Conservation (phyloP, 2,888 invertebrate species). For the Arrhopalites spinosus region DNA sequence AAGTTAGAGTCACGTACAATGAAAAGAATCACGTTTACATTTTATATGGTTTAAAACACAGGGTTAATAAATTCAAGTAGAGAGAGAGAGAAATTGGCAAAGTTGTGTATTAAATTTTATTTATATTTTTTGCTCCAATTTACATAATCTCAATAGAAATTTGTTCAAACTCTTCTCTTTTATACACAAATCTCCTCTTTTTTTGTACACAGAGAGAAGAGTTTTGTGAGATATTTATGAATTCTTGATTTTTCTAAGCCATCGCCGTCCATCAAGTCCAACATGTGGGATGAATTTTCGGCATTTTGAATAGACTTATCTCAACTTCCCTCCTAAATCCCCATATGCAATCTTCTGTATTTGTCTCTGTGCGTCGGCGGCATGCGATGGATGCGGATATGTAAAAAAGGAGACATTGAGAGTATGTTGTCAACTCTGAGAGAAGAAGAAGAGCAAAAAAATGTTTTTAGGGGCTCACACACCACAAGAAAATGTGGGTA, state of each 20-base stretch:
- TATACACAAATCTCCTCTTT: no score
- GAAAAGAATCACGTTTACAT: no score
- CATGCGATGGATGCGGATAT: constrained; percentile 17
- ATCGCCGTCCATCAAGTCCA: constrained; percentile 14
- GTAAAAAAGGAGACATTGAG: not conserved
- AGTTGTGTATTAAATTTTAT: no score
- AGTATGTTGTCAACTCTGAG: no score
- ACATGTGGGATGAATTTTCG: constrained; percentile 23
- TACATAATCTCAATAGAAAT: no score
- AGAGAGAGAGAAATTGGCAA: no score
- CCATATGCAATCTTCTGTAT: not conserved
- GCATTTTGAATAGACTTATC: not conserved
- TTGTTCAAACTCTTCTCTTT: no score
- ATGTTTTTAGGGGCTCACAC: not conserved
- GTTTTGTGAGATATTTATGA: constrained; percentile 10
- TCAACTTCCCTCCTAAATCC: not conserved
- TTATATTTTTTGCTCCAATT: no score
- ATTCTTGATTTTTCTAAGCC: constrained; percentile 14
- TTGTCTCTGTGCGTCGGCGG: no score
- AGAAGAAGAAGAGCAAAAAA: constrained; percentile 10
- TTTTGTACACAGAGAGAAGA: constrained; percentile 1
- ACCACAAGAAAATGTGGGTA: not conserved
- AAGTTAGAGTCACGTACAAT: no score
- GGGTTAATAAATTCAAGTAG: no score
- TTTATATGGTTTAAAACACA: no score